Evolutionary conservation across 2,888 invertebrate genomes (phyloP).

Genomic region (Byasa hedistus): DNA sequence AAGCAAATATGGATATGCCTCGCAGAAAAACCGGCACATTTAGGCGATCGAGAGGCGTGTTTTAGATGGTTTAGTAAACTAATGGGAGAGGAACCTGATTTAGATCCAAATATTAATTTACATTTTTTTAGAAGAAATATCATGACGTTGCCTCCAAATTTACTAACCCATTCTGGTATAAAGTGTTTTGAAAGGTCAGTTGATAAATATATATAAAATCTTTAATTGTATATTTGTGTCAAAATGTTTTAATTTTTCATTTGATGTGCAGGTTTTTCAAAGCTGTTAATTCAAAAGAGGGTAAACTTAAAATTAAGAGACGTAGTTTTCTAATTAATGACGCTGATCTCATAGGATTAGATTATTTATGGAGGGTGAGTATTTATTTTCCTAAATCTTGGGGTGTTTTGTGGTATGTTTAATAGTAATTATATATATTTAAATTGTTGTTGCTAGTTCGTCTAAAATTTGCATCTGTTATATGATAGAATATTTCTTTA

Average conservation of each 20-base stretch:
- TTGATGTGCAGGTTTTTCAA: constrained; percentile 87
- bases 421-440: not conserved
- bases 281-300: constrained; percentile 96
- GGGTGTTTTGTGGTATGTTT: not conserved
- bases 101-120: constrained; percentile 96
- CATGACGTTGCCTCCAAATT: constrained; percentile 92
- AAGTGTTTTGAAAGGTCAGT: constrained; percentile 87
- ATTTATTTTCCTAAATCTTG: not conserved
- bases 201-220: constrained; percentile 27
- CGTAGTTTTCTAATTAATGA: constrained; percentile 94
- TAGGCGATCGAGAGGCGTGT: constrained; percentile 96
- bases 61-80: constrained; percentile 99
- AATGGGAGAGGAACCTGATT: constrained; percentile 97
- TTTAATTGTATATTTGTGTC: not conserved
- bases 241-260: constrained; percentile 24
- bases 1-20: constrained; percentile 98
- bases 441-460: not conserved
- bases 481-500: too few species aligned
- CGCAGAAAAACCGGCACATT: constrained; percentile 95
- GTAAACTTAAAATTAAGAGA: constrained; percentile 92
- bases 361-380: constrained; percentile 95
- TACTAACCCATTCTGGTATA: constrained; percentile 96
- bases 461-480: too few species aligned
- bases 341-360: constrained; percentile 96
- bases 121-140: constrained; percentile 98